Base-by-base conservation (phyloP, 2,797 vertebrate species). In the Buceros bicornis region DNA sequence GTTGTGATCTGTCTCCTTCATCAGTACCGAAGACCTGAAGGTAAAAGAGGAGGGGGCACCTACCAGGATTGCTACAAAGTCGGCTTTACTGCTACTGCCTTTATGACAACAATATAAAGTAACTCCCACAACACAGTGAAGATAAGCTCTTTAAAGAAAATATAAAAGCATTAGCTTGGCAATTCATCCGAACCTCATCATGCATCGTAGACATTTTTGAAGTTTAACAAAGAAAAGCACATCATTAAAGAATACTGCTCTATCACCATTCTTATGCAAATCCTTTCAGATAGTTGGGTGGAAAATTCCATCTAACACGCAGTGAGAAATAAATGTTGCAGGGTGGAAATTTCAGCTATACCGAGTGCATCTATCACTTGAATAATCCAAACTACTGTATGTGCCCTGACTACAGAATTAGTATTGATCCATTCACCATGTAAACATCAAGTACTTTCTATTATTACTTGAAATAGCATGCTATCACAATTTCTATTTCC, bases 401-500 rank as follows among this genome's bases (percentile, higher is more conserved):
- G 98, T 98, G 98, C 97, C 62, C 96, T 91, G 98, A 98, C 98
- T 98, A 98, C 98, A 97, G 97, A 98, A 98, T 98, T 97, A 98
- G 98, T 98, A 98, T 98, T 97, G 98, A 98, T 98, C 98, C 97
- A 98, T 98, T 98, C 98, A 96, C 98, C 98, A 98, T 98, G 98
- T 98, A 98, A 98, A 98, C 98, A 98, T 97, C 98, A 98, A 98
- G 98, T 98, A 97, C 98, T 97, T 98, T 98, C 98, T 98, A 98
- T 98, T 98, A 98, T 98, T 98, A 98, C 98, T 98, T 98, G 98
- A 98, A 98, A 98, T 98, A 98, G 98, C 98, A 98, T 98, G 98
- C 98, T 98, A 98, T 98, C 98, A 98, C 98, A 98, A 98, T 98
- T 98, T 98, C 98, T 98, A 98, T 98, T 98, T 98, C 98, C 98